phyloP scores from a whole-genome alignment of 2,888 invertebrate species.

The Drosophila borborema region DNA sequence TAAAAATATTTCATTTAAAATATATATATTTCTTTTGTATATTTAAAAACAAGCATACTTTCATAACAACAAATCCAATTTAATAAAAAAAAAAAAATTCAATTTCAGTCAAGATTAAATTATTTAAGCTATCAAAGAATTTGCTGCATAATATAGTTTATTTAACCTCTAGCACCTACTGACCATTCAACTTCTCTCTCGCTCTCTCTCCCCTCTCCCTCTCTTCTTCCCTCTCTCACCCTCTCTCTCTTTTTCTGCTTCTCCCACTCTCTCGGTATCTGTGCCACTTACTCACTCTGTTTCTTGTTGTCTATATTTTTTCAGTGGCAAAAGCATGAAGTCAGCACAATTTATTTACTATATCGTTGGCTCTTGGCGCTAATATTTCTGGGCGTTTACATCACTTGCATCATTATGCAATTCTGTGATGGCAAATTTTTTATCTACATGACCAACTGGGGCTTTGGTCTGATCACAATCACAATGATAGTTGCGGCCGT shows the following conservation, averaged over 20 bases:
- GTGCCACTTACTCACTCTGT: background rate
- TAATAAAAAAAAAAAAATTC: background rate
- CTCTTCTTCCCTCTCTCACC: too few relatives aligned
- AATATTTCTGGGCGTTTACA: constrained; percentile 78
- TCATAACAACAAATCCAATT: background rate
- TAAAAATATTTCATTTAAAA: too few relatives aligned
- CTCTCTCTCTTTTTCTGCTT: background rate
- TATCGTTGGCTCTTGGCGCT: constrained; percentile 83
- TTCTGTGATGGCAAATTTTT: constrained; percentile 81
- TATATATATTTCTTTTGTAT: too few relatives aligned
- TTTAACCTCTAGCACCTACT: constrained; percentile 5
- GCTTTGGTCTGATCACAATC: constrained; percentile 79
- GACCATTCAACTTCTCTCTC: background rate
- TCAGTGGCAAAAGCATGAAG: constrained; percentile 84
- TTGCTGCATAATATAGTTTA: background rate
- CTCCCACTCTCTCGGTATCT: background rate
- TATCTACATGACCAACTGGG: constrained; percentile 85
- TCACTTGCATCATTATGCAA: constrained; percentile 72
- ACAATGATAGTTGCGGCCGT: constrained; percentile 81
- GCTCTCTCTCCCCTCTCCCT: too few relatives aligned
- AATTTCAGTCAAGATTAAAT: constrained; percentile 1
- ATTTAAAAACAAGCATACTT: background rate
- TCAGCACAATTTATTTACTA: constrained; percentile 76
- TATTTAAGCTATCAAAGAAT: background rate
- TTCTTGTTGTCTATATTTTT: constrained; percentile 9